phyloP scores from a whole-genome alignment of 2,888 invertebrate species.

The Thera britannica region DNA sequence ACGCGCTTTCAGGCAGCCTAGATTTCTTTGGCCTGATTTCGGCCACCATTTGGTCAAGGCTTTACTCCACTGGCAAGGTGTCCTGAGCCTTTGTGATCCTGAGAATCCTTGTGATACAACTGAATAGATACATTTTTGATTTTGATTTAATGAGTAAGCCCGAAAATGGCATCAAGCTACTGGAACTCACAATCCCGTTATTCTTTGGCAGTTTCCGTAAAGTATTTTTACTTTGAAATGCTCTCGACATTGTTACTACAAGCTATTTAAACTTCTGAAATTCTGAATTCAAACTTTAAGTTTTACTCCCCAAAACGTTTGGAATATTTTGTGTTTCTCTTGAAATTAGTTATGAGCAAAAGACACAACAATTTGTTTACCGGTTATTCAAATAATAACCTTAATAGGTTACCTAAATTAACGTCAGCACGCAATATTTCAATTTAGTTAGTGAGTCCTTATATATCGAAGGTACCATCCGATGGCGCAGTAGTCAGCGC shows the following conservation, averaged over 20 bases:
- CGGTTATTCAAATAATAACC: background rate
- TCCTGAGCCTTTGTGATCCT: too few species aligned
- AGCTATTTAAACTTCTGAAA: constrained; percentile 31
- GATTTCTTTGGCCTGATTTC: too few species aligned
- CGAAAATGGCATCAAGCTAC: background rate
- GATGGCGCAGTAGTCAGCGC: too few species aligned
- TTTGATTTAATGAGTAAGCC: too few species aligned
- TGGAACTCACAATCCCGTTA: constrained; percentile 2
- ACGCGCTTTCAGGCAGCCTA: too few species aligned
- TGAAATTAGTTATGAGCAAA: constrained; percentile 11
- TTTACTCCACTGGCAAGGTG: too few species aligned
- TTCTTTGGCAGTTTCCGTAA: constrained; percentile 18
- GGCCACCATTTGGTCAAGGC: too few species aligned
- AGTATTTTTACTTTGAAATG: constrained; percentile 29
- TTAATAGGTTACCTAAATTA: background rate
- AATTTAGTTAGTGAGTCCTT: background rate
- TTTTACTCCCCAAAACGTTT: constrained; percentile 23
- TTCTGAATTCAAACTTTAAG: constrained; percentile 40
- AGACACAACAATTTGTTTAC: background rate
- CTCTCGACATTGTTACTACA: constrained; percentile 16
- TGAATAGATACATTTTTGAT: too few species aligned
- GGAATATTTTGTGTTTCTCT: constrained; percentile 24
- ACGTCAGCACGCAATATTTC: constrained; percentile 9
- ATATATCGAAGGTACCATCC: background rate
- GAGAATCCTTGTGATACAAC: too few species aligned